These are phyloP conservation scores for Phacellophora camtschatica DNA, from an alignment of 30 jellyfish, hydroid and myxozoan species.

Conservation along the genomic window DNA sequence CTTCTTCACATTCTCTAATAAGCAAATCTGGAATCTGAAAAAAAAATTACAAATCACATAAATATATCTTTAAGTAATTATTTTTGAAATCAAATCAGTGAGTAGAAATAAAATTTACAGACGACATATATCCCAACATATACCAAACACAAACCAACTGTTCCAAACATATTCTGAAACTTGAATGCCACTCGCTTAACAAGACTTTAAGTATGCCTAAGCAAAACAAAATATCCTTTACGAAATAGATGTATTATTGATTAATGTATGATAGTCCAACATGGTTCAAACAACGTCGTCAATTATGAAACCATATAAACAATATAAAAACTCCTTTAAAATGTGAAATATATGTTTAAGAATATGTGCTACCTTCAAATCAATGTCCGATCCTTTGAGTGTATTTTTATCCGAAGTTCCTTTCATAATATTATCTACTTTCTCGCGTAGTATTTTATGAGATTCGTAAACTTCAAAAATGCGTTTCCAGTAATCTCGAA, in stretches of 20 bases:
- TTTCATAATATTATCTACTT: slow-evolving; percentile 21
- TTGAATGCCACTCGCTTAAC: too few species aligned
- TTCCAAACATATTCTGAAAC: too few species aligned
- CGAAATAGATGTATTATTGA: too few species aligned
- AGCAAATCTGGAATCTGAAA: slow-evolving; percentile 51
- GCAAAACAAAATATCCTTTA: too few species aligned
- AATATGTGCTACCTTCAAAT: slow-evolving; percentile 45
- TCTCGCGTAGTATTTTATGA: slow-evolving; percentile 32
- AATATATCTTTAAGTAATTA: not conserved
- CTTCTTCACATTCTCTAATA: slow-evolving; percentile 60
- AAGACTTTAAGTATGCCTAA: too few species aligned
- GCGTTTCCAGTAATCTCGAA: slow-evolving; percentile 39
- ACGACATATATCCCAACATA: too few species aligned
- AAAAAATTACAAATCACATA: not conserved
- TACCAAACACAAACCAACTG: too few species aligned
- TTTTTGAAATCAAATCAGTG: not conserved
- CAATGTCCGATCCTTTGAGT: slow-evolving; percentile 31
- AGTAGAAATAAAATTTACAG: not conserved
- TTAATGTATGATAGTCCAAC: too few species aligned
- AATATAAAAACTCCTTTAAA: too few species aligned
- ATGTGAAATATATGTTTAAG: too few species aligned
- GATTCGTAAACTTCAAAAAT: slow-evolving; percentile 37
- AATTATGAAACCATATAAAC: too few species aligned
- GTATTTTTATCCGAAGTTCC: slow-evolving; percentile 25
- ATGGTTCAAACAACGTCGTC: too few species aligned